These are phyloP conservation scores for Ameiurus melas DNA, from an alignment of 2,113 vertebrate genomes.

Conservation along the genomic window DNA sequence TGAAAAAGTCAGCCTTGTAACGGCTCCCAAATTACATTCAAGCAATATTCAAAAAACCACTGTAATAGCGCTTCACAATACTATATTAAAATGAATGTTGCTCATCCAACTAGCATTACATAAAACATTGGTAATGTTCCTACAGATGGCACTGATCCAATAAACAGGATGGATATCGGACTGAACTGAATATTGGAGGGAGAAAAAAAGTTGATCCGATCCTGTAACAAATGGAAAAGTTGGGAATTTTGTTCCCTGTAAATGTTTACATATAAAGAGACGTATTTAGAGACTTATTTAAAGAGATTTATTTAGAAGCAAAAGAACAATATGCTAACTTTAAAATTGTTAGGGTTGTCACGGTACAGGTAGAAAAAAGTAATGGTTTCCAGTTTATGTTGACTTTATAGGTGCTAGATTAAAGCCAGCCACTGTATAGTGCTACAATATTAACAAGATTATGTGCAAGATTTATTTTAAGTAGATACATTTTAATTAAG, in stretches of 20 bases:
- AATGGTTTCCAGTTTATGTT: neutral
- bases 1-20: neutral
- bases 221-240: neutral
- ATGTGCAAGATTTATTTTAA: neutral
- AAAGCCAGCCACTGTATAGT: neutral
- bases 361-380: neutral
- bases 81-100: neutral
- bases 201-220: neutral
- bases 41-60: neutral
- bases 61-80: neutral
- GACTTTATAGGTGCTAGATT: neutral
- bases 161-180: too few species aligned
- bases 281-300: too few species aligned
- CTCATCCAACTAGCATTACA: neutral
- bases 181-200: neutral
- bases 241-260: neutral
- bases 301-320: too few species aligned
- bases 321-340: neutral
- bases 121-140: neutral
- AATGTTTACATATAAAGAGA: neutral
- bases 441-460: neutral
- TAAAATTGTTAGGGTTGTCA: neutral
- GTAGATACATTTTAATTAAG: neutral
- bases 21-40: neutral
- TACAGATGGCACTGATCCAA: neutral